Evolutionary conservation across 2,888 invertebrate species (phyloP).

Genomic region (Dorcus hopei): DNA sequence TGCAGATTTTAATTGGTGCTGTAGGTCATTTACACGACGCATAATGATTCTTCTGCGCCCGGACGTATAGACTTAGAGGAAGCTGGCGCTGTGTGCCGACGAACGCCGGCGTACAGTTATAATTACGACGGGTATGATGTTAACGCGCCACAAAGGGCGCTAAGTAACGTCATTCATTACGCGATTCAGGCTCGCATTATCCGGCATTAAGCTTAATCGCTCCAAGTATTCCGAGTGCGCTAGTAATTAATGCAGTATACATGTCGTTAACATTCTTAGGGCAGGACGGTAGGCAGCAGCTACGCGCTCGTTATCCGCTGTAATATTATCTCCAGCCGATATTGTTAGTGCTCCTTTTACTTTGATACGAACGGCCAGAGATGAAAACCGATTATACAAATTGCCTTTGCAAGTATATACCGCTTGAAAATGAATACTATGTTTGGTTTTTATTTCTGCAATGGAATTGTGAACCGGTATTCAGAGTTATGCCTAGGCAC

Average conservation of each 20-base stretch:
- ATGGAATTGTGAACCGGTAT: too few species aligned
- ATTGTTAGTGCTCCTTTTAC: too few species aligned
- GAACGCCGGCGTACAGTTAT: conserved; percentile 19
- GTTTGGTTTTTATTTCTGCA: too few species aligned
- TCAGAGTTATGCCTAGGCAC: too few species aligned
- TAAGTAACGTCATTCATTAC: conserved; percentile 38
- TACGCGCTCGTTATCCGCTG: conserved; percentile 28
- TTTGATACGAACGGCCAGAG: too few species aligned
- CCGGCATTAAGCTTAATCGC: conserved; percentile 42
- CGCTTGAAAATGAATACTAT: too few species aligned
- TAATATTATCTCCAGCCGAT: not conserved
- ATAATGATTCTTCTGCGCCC: conserved; percentile 6
- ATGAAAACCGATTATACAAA: too few species aligned
- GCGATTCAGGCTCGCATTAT: conserved; percentile 37
- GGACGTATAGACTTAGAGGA: not conserved
- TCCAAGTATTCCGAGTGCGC: conserved; percentile 45
- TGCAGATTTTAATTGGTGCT: not conserved
- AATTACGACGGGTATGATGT: conserved; percentile 31
- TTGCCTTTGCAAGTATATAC: too few species aligned
- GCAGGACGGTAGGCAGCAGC: conserved; percentile 28
- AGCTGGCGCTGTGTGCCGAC: not conserved
- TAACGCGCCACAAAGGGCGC: conserved; percentile 31
- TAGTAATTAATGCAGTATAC: conserved; percentile 45
- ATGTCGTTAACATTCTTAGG: conserved; percentile 47
- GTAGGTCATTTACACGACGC: not conserved